Evolutionary conservation across 2,888 invertebrate species (phyloP).

Genomic region (Hypomecis atomaria): DNA sequence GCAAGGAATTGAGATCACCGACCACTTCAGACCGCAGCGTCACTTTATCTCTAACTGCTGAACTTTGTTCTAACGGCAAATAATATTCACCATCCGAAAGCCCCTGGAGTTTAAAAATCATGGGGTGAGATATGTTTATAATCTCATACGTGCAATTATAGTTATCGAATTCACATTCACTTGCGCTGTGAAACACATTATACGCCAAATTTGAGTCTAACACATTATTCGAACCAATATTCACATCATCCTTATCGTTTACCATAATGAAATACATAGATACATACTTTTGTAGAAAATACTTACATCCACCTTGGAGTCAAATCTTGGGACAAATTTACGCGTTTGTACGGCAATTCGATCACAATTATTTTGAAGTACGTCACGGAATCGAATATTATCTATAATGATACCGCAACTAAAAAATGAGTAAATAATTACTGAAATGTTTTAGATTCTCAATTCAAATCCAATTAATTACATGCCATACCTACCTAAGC

Average conservation of each 20-base stretch:
- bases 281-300: neutral
- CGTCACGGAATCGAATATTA: no score
- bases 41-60: constrained; percentile 11
- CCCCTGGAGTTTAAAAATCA: constrained; percentile 39
- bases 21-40: constrained; percentile 33
- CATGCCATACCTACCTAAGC: no score
- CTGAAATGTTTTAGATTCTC: no score
- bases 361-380: no score
- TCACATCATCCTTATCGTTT: neutral
- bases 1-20: constrained; percentile 54
- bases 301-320: no score
- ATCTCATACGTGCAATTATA: neutral
- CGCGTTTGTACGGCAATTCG: no score
- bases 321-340: no score
- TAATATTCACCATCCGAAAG: constrained; percentile 52
- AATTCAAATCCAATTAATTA: no score
- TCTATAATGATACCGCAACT: no score
- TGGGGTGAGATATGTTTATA: neutral
- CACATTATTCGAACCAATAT: neutral
- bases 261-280: constrained; percentile 5
- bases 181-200: neutral
- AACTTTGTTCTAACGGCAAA: constrained; percentile 39
- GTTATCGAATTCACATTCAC: neutral
- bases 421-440: no score
- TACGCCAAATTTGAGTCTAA: neutral